A percentile compares a stretch with the other conserved stretches of the same genome.
These are phyloP conservation scores for Cyclura pinguis DNA, from an alignment of 2,797 vertebrate genomes.

Conservation along the genomic window DNA sequence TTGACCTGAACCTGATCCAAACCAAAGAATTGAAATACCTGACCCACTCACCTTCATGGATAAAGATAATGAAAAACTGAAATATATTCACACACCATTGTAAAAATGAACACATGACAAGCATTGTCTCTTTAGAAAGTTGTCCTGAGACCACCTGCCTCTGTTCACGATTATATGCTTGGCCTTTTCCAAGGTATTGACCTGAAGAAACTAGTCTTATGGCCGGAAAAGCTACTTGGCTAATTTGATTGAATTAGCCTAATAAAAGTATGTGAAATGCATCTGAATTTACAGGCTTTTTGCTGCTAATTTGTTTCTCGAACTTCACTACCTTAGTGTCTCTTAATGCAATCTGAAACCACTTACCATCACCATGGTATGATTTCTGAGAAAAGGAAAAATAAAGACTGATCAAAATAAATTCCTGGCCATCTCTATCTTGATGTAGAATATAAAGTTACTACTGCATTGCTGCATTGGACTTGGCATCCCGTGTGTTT, in stretches of 20 bases:
- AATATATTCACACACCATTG: not conserved
- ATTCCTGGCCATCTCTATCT: conserved; percentile 36
- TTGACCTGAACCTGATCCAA: conserved; percentile 76
- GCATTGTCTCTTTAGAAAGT: conserved; percentile 18
- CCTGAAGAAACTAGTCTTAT: conserved; percentile 10
- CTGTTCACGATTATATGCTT: conserved; percentile 23
- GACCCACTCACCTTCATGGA: conserved; percentile 65
- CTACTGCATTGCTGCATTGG: conserved; percentile 10
- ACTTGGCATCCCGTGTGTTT: conserved; percentile 39
- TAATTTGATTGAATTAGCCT: conserved; percentile 56
- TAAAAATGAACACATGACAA: conserved; percentile 26
- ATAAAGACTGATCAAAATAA: conserved; percentile 29
- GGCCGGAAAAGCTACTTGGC: not conserved
- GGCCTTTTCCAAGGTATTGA: not conserved
- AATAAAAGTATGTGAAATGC: conserved; percentile 42
- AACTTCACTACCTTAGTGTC: conserved; percentile 48
- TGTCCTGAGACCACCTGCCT: conserved; percentile 57
- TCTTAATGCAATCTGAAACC: conserved; percentile 48
- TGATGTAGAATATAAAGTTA: not conserved
- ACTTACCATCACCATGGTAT: not conserved
- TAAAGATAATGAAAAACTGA: conserved; percentile 69
- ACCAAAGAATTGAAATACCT: conserved; percentile 71
- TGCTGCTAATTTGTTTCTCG: conserved; percentile 42
- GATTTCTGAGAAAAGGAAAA: conserved; percentile 45
- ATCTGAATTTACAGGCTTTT: conserved; percentile 47